These are phyloP conservation scores for Nymphicus hollandicus DNA, from an alignment of 2,113 vertebrate genomes.

Conservation along the genomic window DNA sequence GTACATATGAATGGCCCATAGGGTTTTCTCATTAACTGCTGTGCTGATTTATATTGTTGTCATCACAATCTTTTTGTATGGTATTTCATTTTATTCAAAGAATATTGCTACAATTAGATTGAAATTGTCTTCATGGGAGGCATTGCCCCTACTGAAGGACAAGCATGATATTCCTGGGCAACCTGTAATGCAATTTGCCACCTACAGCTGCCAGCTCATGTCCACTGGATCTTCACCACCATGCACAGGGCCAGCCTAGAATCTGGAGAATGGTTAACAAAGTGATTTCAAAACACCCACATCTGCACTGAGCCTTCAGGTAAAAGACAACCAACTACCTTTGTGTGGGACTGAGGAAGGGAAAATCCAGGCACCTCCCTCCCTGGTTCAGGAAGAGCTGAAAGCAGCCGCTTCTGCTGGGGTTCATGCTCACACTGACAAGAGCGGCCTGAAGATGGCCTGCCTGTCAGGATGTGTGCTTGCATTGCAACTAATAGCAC, in stretches of 20 bases:
- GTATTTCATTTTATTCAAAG: not conserved
- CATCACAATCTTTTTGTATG: not conserved
- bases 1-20: not conserved
- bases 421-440: rapidly evolving
- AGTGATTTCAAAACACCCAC: not conserved
- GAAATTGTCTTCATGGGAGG: not conserved
- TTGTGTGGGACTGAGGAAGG: not conserved
- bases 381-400: not conserved
- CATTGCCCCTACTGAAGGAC: not conserved
- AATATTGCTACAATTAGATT: not conserved
- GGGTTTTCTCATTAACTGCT: constrained; percentile 8
- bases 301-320: not conserved
- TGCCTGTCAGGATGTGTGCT: rapidly evolving
- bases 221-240: not conserved
- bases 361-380: not conserved
- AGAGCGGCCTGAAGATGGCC: rapidly evolving
- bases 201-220: not conserved
- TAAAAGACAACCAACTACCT: not conserved
- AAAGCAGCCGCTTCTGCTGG: not conserved
- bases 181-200: not conserved
- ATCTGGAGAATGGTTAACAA: not conserved
- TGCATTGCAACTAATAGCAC: not conserved
- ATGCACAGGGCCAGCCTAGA: not conserved
- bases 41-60: constrained; percentile 8
- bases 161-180: not conserved